These are phyloP conservation scores for Erebia palarica DNA, from an alignment of 2,888 invertebrate genomes.

Conservation along the genomic window DNA sequence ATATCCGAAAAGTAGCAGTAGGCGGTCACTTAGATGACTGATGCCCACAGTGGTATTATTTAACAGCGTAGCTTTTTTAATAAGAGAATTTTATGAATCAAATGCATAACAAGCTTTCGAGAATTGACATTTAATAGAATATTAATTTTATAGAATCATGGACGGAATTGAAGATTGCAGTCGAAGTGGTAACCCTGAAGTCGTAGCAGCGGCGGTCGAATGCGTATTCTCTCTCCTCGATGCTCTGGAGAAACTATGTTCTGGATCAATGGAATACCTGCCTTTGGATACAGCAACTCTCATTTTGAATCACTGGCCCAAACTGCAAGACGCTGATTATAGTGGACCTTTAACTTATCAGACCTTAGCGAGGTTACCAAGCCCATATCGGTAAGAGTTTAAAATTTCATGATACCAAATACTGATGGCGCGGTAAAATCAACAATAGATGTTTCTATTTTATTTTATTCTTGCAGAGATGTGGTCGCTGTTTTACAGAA, in stretches of 20 bases:
- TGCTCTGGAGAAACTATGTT: constrained; percentile 91
- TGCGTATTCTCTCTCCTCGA: constrained; percentile 92
- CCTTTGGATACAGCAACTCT: constrained; percentile 63
- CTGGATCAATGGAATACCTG: constrained; percentile 82
- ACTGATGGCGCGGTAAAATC: neutral
- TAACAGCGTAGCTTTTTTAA: neutral
- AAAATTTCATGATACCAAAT: neutral
- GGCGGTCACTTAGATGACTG: no score
- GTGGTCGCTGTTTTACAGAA: constrained; percentile 87
- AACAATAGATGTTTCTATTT: neutral
- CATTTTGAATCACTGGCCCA: constrained; percentile 85
- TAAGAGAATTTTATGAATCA: neutral
- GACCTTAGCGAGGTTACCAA: constrained; percentile 90
- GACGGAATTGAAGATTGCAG: constrained; percentile 97
- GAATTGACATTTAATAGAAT: neutral
- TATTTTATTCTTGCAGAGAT: constrained; percentile 73
- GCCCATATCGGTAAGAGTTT: constrained; percentile 86
- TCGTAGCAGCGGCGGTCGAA: constrained; percentile 90
- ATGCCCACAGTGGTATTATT: no score
- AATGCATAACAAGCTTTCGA: neutral
- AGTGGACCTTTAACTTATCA: constrained; percentile 93
- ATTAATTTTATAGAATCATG: constrained; percentile 84
- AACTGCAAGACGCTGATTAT: constrained; percentile 89
- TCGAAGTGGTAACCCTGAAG: constrained; percentile 88
- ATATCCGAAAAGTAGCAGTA: no score